Evolutionary conservation across 1,140 invertebrate genomes (phyloP).

Genomic region (Gonatopus flavifemur): DNA sequence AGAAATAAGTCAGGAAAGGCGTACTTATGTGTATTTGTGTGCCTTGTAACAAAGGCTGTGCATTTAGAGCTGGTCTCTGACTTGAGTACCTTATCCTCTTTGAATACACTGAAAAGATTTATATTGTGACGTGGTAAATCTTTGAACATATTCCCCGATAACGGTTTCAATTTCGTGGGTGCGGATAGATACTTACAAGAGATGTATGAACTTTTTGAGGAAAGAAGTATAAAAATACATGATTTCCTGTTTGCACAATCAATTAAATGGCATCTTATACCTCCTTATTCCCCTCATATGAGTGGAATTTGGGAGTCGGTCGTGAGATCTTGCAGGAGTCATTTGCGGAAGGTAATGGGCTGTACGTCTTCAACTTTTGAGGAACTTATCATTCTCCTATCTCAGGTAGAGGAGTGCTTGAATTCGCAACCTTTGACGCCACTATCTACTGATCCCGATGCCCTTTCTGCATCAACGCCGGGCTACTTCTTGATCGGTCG

Average conservation of each 20-base stretch:
- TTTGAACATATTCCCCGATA: background rate
- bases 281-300: too few species aligned
- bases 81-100: background rate
- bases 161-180: background rate
- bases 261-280: background rate
- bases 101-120: background rate
- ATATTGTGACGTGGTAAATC: background rate
- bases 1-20: background rate
- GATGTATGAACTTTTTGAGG: background rate
- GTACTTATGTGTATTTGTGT: too few species aligned
- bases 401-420: slow-evolving; percentile 27
- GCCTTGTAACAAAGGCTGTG: too few species aligned
- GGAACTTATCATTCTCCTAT: slow-evolving; percentile 20
- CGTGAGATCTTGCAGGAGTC: too few species aligned
- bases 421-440: slow-evolving; percentile 18
- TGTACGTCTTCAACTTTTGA: slow-evolving; percentile 22
- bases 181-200: too few species aligned
- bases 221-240: background rate
- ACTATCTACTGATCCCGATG: background rate
- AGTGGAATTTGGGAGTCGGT: too few species aligned
- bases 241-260: background rate
- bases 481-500: background rate
- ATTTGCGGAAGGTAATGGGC: background rate
- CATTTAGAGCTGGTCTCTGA: background rate
- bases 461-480: background rate